A percentile compares a stretch with the other conserved stretches of the same genome.
Evolutionary conservation across 2,797 vertebrate genomes (phyloP).

Genomic region (Mallotus villosus): DNA sequence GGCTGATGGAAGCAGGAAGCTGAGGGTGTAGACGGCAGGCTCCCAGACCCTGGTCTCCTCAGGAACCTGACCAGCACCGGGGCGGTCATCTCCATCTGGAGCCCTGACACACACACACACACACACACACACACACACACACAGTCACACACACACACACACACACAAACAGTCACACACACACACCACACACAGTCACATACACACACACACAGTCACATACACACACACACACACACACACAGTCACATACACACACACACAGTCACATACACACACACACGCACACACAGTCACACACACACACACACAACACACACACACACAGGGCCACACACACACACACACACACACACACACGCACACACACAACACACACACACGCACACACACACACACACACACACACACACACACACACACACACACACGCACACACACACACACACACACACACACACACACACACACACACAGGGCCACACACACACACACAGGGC

Average conservation of each 20-base stretch:
- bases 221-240: conserved; percentile 7
- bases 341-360: too few species aligned
- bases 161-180: background rate
- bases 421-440: background rate
- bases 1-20: conserved; percentile 73
- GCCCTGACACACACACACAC: conserved; percentile 49
- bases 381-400: too few species aligned
- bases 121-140: conserved; percentile 6
- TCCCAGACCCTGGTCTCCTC: conserved; percentile 76
- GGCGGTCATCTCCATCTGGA: conserved; percentile 78
- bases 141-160: background rate
- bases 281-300: too few species aligned
- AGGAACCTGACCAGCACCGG: conserved; percentile 77
- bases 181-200: background rate
- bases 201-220: conserved; percentile 1
- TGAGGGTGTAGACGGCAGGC: conserved; percentile 75
- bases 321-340: too few species aligned
- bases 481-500: background rate
- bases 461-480: too few species aligned
- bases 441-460: too few species aligned
- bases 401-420: background rate
- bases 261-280: background rate
- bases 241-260: conserved; percentile 12
- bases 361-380: too few species aligned
- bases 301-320: too few species aligned